Evolutionary conservation across 2,797 vertebrate genomes (phyloP).

Genomic region (Ammospiza maritima): DNA sequence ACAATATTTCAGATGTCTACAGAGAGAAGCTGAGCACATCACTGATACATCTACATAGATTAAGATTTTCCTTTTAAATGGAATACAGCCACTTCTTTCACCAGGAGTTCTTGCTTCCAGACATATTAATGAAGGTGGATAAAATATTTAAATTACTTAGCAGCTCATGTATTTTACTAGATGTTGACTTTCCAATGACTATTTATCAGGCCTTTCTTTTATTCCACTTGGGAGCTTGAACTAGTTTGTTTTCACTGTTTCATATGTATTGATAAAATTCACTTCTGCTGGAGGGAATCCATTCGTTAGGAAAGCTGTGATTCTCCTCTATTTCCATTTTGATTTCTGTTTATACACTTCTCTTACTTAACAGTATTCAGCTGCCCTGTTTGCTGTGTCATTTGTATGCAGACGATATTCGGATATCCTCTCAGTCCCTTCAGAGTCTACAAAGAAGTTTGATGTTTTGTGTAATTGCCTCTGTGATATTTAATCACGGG

Average conservation of each 20-base stretch:
- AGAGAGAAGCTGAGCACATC: background rate
- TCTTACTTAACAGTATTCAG: slow-evolving; percentile 35
- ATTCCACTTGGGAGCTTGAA: background rate
- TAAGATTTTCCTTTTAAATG: background rate
- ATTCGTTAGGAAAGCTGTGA: background rate
- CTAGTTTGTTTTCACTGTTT: background rate
- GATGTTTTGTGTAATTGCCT: slow-evolving; percentile 70
- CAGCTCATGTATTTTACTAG: background rate
- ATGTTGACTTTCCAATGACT: slow-evolving; percentile 1
- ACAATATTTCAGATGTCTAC: background rate
- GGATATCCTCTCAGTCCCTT: slow-evolving; percentile 20
- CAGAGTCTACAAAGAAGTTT: slow-evolving; percentile 54
- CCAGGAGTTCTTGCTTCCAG: background rate
- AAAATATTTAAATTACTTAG: slow-evolving; percentile 30
- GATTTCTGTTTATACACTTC: slow-evolving; percentile 11
- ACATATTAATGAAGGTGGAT: slow-evolving; percentile 26
- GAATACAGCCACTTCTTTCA: background rate
- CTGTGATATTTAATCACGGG: slow-evolving; percentile 65
- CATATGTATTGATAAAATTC: background rate
- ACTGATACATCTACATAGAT: background rate
- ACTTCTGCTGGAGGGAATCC: background rate
- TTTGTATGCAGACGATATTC: slow-evolving; percentile 39
- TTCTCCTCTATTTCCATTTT: slow-evolving; percentile 50
- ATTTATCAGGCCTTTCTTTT: slow-evolving; percentile 32
- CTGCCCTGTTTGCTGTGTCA: slow-evolving; percentile 19